Base-by-base conservation (phyloP, 64 coral and sea anemone species). In the Actinia equina region DNA sequence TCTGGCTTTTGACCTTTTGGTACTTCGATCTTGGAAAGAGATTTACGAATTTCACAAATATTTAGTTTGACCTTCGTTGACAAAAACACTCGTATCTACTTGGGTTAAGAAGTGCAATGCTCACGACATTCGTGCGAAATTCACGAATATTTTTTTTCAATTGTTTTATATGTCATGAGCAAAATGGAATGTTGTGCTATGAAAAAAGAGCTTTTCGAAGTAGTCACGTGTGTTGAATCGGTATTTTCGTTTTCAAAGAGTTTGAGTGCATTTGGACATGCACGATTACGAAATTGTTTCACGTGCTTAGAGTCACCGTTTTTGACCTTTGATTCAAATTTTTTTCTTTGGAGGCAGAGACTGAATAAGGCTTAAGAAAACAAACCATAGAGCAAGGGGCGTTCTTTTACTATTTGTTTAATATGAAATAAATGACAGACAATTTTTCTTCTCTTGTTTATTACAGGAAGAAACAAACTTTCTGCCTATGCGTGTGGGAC, bases 401-500 rank as follows among this genome's bases (percentile, higher is more conserved):
- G 55, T 57, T 57, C 55, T 57, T 11, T 5, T 57, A 57, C 10
- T 74, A 25, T 37, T 74, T 41, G 7, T 74, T 3, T 15, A 12
- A 15, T 74, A 25, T 30, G 37, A 15, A 9, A 41, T 1, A 3
- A 41, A 11, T 74, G 7, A 74, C 26, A 74, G 69, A 23, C 19
- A 0, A 25, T 65, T 65, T 65, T 74, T 74, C 10, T 30, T 74
- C 41, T 74, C 69, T 74, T 74, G 1, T 30, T 71, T 71, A 70
- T 17, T 70, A 7, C 54, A 96, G 94, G 57, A 27, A 96, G 90
- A 82, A 23, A 44, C 13, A 89, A 71, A 15, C 65, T 84, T 3
- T 85, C 25, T 17, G 17, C 85, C 2, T 54, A 92, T 51, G 81
- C 91, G 4, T 96, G 94, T 57, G 94, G 94, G 17, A 96, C 94